Base-by-base conservation (phyloP, 2,113 vertebrate species). In the Morone saxatilis region DNA sequence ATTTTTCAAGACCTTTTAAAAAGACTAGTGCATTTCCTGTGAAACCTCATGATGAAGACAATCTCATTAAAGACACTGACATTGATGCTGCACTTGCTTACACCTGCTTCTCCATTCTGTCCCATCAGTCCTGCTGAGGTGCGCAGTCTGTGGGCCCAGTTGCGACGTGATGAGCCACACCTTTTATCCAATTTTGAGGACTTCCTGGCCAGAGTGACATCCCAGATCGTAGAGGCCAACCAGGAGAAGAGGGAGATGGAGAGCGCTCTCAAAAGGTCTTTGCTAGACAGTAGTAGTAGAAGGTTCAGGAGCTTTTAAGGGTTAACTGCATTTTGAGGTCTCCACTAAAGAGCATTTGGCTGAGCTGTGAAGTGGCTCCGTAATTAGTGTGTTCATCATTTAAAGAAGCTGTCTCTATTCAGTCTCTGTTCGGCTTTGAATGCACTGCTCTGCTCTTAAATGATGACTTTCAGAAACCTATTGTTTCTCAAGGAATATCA, bases 131-230 rank as follows among this genome's bases (percentile, higher is more conserved):
- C 96, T 66, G 94, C 71, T 19, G 95, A 96, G 19, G 90, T 99
- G 76, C 97, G 94, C 50, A 93, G 94, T 51, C 94, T 99, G 68
- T 98, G 97, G 97, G 88, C 95, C 12, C 96, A 96, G 83, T 93
- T 99, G 62, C 96, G 92, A 43, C 96, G 94, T 40, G 97, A 97
- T 0, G 96, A 98, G 31, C 97, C 98, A 11, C 94, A 95, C 65
- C 94, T 99, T 56, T 94, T 99, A 76, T 93, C 97, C 68, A 96
- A 81, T 92, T 99, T 99, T 71, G 98, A 99, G 89, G 97, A 97
- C 71, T 95, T 99, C 83, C 89, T 99, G 72, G 78, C 95, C 82
- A 95, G 96, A 86, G 94, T 98, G 84, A 97, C 97, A 38, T 95
- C 93, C 0, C 97, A 97, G 92, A 97, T 99, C 72, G 96, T 95